Percentiles rank a stretch among this genome's conserved stretches.
Evolutionary conservation across 2,888 invertebrate genomes (phyloP).

Genomic region (Stenoptilia bipunctidactyla): DNA sequence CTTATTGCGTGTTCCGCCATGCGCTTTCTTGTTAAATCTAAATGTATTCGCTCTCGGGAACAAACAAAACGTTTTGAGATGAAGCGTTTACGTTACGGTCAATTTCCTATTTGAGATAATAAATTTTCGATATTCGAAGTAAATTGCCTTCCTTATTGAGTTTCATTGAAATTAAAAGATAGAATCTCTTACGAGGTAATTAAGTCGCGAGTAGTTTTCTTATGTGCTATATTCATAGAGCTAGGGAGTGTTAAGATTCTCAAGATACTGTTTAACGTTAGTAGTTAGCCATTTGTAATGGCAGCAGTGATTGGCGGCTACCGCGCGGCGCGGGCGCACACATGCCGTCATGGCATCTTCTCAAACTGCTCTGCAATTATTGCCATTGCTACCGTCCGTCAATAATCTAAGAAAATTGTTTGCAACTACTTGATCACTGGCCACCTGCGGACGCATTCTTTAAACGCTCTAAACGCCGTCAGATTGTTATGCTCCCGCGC

Average conservation of each 20-base stretch:
- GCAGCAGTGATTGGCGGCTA: slow-evolving; percentile 32
- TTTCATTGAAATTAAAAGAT: slow-evolving; percentile 35
- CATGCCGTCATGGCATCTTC: slow-evolving; percentile 32
- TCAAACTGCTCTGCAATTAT: slow-evolving; percentile 30
- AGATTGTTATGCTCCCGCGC: background rate
- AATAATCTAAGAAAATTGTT: slow-evolving; percentile 27
- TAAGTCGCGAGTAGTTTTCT: no score
- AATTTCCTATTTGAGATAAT: slow-evolving; percentile 6
- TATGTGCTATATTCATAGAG: background rate
- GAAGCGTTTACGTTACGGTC: no score
- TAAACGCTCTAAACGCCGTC: background rate
- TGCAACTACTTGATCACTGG: slow-evolving; percentile 14
- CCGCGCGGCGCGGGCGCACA: slow-evolving; percentile 30
- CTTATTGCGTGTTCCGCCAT: no score
- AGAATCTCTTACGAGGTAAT: slow-evolving; percentile 20
- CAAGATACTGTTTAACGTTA: slow-evolving; percentile 13
- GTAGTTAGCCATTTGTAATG: slow-evolving; percentile 23
- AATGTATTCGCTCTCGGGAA: no score
- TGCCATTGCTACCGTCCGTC: slow-evolving; percentile 25
- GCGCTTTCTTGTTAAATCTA: no score
- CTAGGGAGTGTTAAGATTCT: background rate
- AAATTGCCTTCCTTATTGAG: slow-evolving; percentile 14
- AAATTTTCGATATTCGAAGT: slow-evolving; percentile 8
- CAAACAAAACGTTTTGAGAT: no score
- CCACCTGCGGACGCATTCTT: slow-evolving; percentile 1